Base-by-base conservation (phyloP, 92 coral and sea anemone species). In the Porites evermanni region DNA sequence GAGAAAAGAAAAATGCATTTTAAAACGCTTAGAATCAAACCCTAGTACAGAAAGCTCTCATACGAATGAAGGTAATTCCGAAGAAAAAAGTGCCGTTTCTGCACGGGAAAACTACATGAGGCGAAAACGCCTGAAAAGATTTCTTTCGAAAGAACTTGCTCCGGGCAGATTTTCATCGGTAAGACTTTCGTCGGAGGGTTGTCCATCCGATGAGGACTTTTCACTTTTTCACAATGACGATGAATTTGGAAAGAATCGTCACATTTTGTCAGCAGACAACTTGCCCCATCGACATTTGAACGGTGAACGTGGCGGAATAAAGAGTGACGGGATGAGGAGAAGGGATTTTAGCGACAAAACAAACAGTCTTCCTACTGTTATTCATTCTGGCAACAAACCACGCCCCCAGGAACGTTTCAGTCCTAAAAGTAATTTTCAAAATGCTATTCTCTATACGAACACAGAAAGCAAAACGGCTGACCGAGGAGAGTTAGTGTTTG, bases 91-190 rank as follows among this genome's bases (percentile, higher is more conserved):
- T 53, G 17, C 4, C 8, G 52, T 21, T 32, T 53, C 84, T 6
- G 72, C 67, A 23, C 54, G 85, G 69, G 96, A 82, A 26, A 88
- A 29, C 68, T 88, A 80, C 52, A 61, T 76, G 51, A 86, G 70
- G 65, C 89, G 85, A 32, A 79, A 82, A 38, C 82, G 91, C 6
- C 29, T 88, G 67, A 87, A 90, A 21, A 64, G 89, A 67, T 85
- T 91, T 29, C 67, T 92, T 8, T 69, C 90, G 6, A 93, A 88
- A 20, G 89, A 92, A 12, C 81, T 92, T 7, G 75, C 82, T 0
- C 98, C 98, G 12, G 95, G 96, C 2, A 90, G 88, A 70, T 94
- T 90, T 66, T 94, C 98, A 10, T 91, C 95, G 6, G 98, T 94
- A 51, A 88, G 98, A 4, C 92, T 92, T 21, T 94, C 94, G 4